These are phyloP conservation scores for Sander lucioperca DNA, from an alignment of 2,113 vertebrate species.

Conservation along the genomic window DNA sequence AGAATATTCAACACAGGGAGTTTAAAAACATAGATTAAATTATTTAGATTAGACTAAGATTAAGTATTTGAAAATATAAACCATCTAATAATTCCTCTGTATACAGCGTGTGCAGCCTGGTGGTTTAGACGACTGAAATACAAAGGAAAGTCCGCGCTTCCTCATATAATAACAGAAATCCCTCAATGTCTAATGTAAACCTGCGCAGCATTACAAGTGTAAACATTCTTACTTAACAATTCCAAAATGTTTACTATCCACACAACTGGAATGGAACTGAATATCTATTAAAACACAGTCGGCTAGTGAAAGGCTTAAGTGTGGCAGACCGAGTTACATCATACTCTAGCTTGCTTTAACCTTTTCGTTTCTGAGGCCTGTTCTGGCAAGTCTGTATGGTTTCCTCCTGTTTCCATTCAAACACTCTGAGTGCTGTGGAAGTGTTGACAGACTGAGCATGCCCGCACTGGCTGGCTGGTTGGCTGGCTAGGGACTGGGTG, in stretches of 20 bases:
- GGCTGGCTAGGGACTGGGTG: slow-evolving; percentile 62
- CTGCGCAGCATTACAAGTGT: slow-evolving; percentile 13
- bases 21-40: slow-evolving; percentile 15
- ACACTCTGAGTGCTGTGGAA: slow-evolving; percentile 59
- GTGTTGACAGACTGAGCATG: slow-evolving; percentile 83
- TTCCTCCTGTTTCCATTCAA: slow-evolving; percentile 73
- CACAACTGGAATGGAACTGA: slow-evolving; percentile 41
- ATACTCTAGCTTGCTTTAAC: slow-evolving; percentile 62
- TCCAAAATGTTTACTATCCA: slow-evolving; percentile 56
- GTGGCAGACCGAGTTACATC: slow-evolving; percentile 71
- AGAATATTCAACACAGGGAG: background rate
- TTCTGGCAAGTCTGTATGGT: slow-evolving; percentile 58
- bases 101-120: slow-evolving; percentile 11
- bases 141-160: slow-evolving; percentile 27
- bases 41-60: too few relatives aligned
- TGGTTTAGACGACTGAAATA: slow-evolving; percentile 12
- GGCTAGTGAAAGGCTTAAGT: slow-evolving; percentile 53
- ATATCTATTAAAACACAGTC: slow-evolving; percentile 58
- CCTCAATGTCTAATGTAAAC: slow-evolving; percentile 36
- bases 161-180: slow-evolving; percentile 43
- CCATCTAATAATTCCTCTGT: slow-evolving; percentile 16
- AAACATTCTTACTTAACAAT: slow-evolving; percentile 55
- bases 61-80: slow-evolving; percentile 39
- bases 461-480: slow-evolving; percentile 65
- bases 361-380: slow-evolving; percentile 52